Evolutionary conservation across 2,888 invertebrate genomes (phyloP).

Genomic region (Chorisops tibialis): DNA sequence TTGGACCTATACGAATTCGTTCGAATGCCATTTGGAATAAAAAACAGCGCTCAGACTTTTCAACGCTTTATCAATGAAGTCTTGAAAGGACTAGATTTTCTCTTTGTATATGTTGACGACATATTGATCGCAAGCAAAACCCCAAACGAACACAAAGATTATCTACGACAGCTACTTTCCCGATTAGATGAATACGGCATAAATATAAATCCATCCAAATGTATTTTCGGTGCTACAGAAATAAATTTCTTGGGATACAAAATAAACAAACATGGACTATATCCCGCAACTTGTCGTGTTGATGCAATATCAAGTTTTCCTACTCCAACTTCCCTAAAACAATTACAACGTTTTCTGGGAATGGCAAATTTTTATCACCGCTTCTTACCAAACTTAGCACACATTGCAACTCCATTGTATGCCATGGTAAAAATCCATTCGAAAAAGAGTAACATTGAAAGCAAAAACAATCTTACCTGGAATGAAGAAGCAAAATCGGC

Average conservation of each 20-base stretch:
- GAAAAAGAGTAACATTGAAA: too few species aligned
- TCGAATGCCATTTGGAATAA: too few species aligned
- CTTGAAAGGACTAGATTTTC: too few species aligned
- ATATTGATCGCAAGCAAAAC: conserved; percentile 26
- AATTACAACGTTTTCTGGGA: conserved; percentile 30
- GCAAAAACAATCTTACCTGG: background rate
- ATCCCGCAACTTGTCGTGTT: background rate
- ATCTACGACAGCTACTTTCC: background rate
- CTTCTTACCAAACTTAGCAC: conserved; percentile 32
- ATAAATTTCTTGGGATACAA: background rate
- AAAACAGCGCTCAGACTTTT: too few species aligned
- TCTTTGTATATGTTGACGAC: conserved; percentile 33
- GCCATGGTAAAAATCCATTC: too few species aligned
- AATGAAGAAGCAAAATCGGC: background rate
- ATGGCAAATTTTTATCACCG: too few species aligned
- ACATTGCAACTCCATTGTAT: too few species aligned
- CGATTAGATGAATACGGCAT: background rate
- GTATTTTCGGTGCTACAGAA: background rate
- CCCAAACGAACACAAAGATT: background rate
- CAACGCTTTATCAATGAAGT: too few species aligned
- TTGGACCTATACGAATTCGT: too few species aligned
- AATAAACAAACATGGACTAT: background rate
- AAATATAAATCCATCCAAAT: background rate
- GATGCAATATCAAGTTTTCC: conserved; percentile 3
- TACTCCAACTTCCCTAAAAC: conserved; percentile 1